Conservation (phyloP, 2,888 invertebrate species). For the Odontothrips loti region DNA sequence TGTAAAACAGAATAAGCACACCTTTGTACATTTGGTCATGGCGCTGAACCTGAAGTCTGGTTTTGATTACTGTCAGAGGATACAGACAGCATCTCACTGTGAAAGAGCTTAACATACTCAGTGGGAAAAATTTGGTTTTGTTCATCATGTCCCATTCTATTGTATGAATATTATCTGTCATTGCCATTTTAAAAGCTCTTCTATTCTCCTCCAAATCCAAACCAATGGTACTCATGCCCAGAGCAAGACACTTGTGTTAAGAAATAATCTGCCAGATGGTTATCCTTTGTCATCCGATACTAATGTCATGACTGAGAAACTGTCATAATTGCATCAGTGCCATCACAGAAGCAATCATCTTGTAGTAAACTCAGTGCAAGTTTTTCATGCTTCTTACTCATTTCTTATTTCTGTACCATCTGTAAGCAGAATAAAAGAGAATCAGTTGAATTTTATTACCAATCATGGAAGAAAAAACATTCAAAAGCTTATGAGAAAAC, state of each 20-base stretch:
- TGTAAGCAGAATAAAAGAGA: too few species aligned
- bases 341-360: too few species aligned
- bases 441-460: too few species aligned
- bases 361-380: too few species aligned
- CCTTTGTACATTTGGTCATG: constrained; percentile 78
- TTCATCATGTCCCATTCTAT: constrained; percentile 99
- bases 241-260: neutral
- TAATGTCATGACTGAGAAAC: neutral
- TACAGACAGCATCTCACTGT: constrained; percentile 70
- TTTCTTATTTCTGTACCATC: too few species aligned
- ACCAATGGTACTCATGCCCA: neutral
- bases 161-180: constrained; percentile 61
- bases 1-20: constrained; percentile 41
- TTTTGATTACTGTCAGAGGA: constrained; percentile 90
- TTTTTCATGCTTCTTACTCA: too few species aligned
- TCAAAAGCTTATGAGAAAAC: too few species aligned
- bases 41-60: constrained; percentile 84
- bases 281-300: constrained; percentile 3
- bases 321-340: too few species aligned
- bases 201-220: neutral
- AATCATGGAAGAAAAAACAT: too few species aligned
- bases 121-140: constrained; percentile 86
- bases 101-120: constrained; percentile 86
- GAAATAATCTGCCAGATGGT: neutral
- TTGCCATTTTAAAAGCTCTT: neutral